phyloP scores from a whole-genome alignment of 2,888 invertebrate species.

The Arrhopalites spinosus region DNA sequence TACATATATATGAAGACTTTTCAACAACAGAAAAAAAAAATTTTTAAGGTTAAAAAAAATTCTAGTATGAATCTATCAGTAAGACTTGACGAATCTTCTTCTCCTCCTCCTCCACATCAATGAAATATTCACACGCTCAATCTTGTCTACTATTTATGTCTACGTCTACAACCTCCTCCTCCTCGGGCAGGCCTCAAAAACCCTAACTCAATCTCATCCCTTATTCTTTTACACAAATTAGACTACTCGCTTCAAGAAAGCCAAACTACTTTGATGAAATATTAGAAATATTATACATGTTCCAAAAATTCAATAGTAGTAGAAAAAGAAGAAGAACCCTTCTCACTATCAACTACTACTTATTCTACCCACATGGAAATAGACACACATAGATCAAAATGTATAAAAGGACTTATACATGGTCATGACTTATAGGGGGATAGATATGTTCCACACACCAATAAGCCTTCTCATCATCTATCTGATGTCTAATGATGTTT shows the following conservation, averaged over 20 bases:
- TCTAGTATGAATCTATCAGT: too few species aligned
- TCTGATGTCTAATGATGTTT: too few species aligned
- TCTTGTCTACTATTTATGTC: conserved; percentile 24
- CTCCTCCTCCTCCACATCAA: conserved; percentile 24
- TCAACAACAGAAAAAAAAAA: too few species aligned
- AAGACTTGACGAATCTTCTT: conserved; percentile 6
- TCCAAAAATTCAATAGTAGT: conserved; percentile 8
- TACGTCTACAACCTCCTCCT: neutral
- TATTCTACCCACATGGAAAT: too few species aligned
- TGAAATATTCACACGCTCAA: conserved; percentile 15
- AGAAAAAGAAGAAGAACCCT: neutral
- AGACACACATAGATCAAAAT: too few species aligned
- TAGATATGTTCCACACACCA: too few species aligned
- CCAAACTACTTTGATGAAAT: conserved; percentile 25
- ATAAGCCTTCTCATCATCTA: too few species aligned
- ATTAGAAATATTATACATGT: conserved; percentile 9
- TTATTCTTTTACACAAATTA: neutral
- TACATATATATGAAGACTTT: too few species aligned
- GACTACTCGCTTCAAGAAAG: conserved; percentile 4
- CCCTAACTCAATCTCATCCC: neutral
- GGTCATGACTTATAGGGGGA: too few species aligned
- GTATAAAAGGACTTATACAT: too few species aligned
- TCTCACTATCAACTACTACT: too few species aligned
- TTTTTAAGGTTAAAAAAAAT: too few species aligned
- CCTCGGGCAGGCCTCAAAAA: neutral